Evolutionary conservation across 1,140 invertebrate genomes (phyloP).

Genomic region (Heterodera carotae): DNA sequence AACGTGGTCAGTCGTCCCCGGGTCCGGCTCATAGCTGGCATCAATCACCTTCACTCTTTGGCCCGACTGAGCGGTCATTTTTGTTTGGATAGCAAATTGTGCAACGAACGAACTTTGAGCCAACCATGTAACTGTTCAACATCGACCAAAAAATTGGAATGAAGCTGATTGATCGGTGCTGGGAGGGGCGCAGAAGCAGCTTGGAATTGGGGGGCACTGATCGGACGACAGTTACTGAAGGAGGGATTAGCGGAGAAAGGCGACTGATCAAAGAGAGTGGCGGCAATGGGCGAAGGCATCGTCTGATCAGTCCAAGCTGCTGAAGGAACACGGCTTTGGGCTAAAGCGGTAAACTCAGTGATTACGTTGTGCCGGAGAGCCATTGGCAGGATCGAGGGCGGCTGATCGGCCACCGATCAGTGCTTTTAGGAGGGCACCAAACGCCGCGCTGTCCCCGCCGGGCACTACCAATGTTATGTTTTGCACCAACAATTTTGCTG

Average conservation of each 20-base stretch:
- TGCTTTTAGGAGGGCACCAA: neutral
- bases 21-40: slow-evolving; percentile 43
- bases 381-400: neutral
- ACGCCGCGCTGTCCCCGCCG: neutral
- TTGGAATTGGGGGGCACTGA: neutral
- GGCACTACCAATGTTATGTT: slow-evolving; percentile 37
- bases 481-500: slow-evolving; percentile 28
- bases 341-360: too few species aligned
- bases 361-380: too few species aligned
- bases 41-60: slow-evolving; percentile 37
- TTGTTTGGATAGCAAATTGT: neutral
- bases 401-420: neutral
- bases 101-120: slow-evolving; percentile 31
- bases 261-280: neutral
- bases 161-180: neutral
- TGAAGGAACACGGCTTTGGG: too few species aligned
- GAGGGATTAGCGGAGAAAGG: neutral
- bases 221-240: slow-evolving; percentile 14
- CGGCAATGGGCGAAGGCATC: neutral
- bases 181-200: neutral
- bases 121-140: slow-evolving; percentile 38
- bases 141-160: slow-evolving; percentile 21
- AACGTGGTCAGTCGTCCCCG: slow-evolving; percentile 28
- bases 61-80: slow-evolving; percentile 25
- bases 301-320: too few species aligned